Evolutionary conservation across 2,888 invertebrate species (phyloP).

Genomic region (Spicauda simplicius): DNA sequence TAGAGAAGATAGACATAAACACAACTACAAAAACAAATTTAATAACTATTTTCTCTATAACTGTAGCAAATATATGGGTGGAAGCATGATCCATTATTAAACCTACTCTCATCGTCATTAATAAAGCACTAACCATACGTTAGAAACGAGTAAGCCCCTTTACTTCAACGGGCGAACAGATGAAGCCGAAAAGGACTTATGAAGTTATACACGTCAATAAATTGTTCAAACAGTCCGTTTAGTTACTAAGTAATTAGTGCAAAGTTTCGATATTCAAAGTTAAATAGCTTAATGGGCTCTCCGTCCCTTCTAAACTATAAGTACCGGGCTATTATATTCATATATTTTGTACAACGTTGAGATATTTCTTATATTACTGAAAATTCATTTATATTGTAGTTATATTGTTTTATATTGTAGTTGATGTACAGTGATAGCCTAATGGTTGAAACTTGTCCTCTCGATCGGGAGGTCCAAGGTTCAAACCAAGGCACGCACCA

Average conservation of each 20-base stretch:
- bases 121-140: constrained; percentile 1
- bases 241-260: constrained; percentile 1
- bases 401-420: no score
- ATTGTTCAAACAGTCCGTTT: constrained; percentile 4
- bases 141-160: background rate
- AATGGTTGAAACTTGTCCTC: no score
- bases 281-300: background rate
- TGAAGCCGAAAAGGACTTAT: background rate
- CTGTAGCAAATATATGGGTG: background rate
- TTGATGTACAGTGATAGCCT: no score
- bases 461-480: no score
- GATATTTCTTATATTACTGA: no score
- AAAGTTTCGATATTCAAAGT: constrained; percentile 7
- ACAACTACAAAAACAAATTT: no score
- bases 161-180: background rate
- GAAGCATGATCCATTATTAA: no score
- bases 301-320: background rate
- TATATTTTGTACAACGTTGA: background rate
- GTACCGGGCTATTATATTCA: background rate
- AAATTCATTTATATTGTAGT: no score
- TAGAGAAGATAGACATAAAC: no score
- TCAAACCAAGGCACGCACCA: no score
- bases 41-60: background rate
- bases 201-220: constrained; percentile 4
- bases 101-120: background rate